Percentiles rank a stretch among this genome's conserved stretches.
Conservation (phyloP, 2,888 invertebrate genomes). For the Lypha dubia region DNA sequence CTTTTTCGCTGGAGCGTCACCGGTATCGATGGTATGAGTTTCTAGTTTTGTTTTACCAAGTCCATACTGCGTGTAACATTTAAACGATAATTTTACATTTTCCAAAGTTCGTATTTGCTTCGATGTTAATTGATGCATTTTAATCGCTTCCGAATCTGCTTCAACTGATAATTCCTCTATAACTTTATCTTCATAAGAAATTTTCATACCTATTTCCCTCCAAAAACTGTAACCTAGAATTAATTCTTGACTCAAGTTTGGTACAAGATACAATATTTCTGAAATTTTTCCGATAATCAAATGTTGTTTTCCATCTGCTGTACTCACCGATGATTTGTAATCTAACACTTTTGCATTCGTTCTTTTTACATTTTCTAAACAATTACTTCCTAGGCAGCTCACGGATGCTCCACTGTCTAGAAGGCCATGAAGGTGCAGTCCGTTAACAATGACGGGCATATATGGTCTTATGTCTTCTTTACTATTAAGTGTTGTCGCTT, state of each 20-base stretch:
- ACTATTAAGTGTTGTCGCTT: not conserved
- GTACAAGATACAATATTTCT: not conserved
- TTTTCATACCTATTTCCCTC: not conserved
- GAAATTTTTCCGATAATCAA: not conserved
- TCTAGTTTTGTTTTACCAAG: not conserved
- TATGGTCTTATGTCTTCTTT: constrained; percentile 8
- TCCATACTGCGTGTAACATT: not conserved
- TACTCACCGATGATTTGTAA: not conserved
- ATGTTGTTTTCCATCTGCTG: constrained; percentile 1
- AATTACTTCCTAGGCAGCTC: constrained; percentile 24
- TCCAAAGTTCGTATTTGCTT: not conserved
- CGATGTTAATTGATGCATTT: not conserved
- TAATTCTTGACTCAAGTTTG: not conserved
- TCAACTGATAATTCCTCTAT: not conserved
- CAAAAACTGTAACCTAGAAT: not conserved
- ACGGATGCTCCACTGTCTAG: constrained; percentile 9
- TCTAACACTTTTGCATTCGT: not conserved
- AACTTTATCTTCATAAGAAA: not conserved
- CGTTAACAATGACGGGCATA: not conserved
- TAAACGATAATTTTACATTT: not conserved
- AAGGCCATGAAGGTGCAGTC: not conserved
- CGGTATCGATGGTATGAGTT: not conserved
- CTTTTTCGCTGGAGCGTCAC: not conserved
- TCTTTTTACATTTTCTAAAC: not conserved
- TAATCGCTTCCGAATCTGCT: not conserved